Percentiles rank a stretch among this genome's conserved stretches.
These are phyloP conservation scores for Amblyornis subalaris DNA, from an alignment of 2,113 vertebrate genomes.

Conservation along the genomic window DNA sequence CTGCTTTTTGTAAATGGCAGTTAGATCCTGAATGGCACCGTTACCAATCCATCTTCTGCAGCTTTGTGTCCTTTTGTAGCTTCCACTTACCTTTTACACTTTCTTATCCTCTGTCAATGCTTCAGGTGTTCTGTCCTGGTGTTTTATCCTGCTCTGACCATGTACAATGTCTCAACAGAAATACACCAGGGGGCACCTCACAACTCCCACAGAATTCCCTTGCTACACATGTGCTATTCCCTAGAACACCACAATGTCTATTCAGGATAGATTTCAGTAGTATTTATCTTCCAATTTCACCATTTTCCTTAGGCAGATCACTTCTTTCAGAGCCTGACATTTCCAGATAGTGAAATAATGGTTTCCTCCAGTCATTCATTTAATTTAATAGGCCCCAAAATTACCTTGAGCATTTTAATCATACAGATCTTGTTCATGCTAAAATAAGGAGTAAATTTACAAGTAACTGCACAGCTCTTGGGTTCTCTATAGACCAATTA, in stretches of 20 bases:
- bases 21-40: neutral
- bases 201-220: neutral
- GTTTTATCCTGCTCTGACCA: neutral
- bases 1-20: neutral
- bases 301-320: neutral
- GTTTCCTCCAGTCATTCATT: neutral
- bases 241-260: neutral
- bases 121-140: neutral
- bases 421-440: neutral
- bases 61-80: neutral
- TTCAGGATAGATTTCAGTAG: neutral
- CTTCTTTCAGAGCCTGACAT: neutral
- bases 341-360: neutral
- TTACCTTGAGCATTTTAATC: neutral
- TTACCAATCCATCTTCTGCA: neutral
- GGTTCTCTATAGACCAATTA: neutral
- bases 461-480: neutral
- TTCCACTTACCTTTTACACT: neutral
- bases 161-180: neutral
- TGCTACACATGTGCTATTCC: neutral
- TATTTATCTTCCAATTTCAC: neutral
- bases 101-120: neutral
- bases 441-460: neutral
- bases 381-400: neutral
- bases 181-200: slow-evolving; percentile 39